Evolutionary conservation across 2,797 vertebrate species (phyloP).

Genomic region (Hephaestus fuliginosus): DNA sequence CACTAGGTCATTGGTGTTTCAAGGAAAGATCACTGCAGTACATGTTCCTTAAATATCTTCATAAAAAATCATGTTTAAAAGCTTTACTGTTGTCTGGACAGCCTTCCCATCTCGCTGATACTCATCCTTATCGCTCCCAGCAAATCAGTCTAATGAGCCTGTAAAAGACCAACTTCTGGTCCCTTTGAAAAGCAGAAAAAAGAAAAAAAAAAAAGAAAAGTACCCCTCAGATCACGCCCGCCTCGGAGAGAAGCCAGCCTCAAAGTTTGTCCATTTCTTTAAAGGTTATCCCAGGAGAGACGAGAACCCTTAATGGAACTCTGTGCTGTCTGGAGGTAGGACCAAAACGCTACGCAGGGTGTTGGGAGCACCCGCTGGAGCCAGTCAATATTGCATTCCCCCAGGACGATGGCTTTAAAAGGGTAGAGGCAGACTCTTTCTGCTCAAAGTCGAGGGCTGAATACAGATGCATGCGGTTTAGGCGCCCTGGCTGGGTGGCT

Average conservation of each 20-base stretch:
- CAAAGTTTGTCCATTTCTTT: constrained; percentile 62
- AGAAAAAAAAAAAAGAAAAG: constrained; percentile 8
- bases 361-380: constrained; percentile 56
- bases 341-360: constrained; percentile 47
- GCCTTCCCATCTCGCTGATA: constrained; percentile 24
- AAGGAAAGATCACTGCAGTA: constrained; percentile 25
- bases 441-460: constrained; percentile 43
- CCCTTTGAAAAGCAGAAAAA: constrained; percentile 36
- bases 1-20: constrained; percentile 20
- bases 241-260: constrained; percentile 20
- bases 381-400: constrained; percentile 68
- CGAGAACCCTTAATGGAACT: constrained; percentile 64
- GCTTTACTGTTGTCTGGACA: constrained; percentile 19
- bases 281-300: constrained; percentile 66
- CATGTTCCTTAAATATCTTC: constrained; percentile 36
- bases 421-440: constrained; percentile 64
- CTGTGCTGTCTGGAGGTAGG: constrained; percentile 25
- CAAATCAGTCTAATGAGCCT: constrained; percentile 59
- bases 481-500: neutral
- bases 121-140: constrained; percentile 47
- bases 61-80: constrained; percentile 29
- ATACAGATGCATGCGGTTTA: constrained; percentile 63
- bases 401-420: constrained; percentile 65
- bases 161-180: constrained; percentile 41
- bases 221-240: constrained; percentile 33